A percentile compares a stretch with the other conserved stretches of the same genome.
Evolutionary conservation across 1,140 invertebrate species (phyloP).

Genomic region (Oryzaephilus surinamensis): DNA sequence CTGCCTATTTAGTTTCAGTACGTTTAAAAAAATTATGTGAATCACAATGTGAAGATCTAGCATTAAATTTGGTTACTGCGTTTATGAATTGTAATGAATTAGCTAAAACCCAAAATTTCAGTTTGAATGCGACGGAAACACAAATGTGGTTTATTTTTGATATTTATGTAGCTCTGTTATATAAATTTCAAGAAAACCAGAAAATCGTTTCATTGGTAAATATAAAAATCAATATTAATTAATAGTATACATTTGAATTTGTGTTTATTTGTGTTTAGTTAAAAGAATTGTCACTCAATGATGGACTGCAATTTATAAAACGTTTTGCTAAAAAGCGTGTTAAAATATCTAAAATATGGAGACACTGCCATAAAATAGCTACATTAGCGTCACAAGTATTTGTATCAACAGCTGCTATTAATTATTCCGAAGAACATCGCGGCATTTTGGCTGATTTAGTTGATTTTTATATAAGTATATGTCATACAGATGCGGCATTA

Average conservation of each 20-base stretch:
- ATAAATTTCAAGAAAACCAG: conserved; percentile 24
- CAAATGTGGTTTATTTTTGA: conserved; percentile 35
- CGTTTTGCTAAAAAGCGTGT: conserved; percentile 32
- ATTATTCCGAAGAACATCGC: conserved; percentile 25
- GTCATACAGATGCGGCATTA: conserved; percentile 5
- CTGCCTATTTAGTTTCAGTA: conserved; percentile 33
- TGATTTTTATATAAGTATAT: conserved; percentile 17
- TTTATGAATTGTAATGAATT: conserved; percentile 31
- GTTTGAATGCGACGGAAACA: conserved; percentile 29
- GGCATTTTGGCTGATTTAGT: conserved; percentile 22
- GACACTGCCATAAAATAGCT: conserved; percentile 25
- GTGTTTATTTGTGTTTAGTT: conserved; percentile 24
- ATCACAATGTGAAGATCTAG: conserved; percentile 34
- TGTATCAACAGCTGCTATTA: conserved; percentile 27
- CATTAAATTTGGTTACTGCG: conserved; percentile 31
- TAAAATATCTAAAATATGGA: conserved; percentile 33
- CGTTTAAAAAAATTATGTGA: conserved; percentile 34
- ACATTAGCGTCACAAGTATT: conserved; percentile 28
- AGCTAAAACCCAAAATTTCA: conserved; percentile 25
- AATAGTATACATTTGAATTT: conserved; percentile 5
- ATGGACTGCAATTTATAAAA: conserved; percentile 29
- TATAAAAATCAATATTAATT: conserved; percentile 4
- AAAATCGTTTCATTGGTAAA: conserved; percentile 28
- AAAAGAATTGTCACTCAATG: conserved; percentile 24
- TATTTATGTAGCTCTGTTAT: conserved; percentile 32